phyloP scores from a whole-genome alignment of 2,797 vertebrate species.

The Acropternis orthonyx region DNA sequence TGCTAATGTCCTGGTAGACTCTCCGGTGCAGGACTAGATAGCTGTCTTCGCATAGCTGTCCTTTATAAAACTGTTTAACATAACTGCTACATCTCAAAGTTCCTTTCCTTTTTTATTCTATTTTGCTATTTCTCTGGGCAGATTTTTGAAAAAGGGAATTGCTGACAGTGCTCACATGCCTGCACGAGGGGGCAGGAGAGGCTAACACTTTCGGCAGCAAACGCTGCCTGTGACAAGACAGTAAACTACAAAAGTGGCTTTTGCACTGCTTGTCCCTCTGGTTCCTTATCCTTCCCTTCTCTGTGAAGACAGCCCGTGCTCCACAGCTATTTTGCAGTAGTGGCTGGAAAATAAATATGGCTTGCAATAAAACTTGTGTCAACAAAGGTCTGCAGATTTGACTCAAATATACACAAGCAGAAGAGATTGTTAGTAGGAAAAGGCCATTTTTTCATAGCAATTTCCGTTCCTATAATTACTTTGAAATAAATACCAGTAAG shows the following conservation, averaged over 20 bases:
- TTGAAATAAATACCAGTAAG: constrained; percentile 34
- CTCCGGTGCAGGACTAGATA: neutral
- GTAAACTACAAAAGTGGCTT: neutral
- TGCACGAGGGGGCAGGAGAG: constrained; percentile 79
- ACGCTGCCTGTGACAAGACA: neutral
- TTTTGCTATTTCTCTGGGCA: neutral
- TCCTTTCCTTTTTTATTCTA: neutral
- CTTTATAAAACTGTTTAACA: neutral
- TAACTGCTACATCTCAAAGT: neutral
- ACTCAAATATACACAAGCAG: neutral
- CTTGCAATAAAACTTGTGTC: neutral
- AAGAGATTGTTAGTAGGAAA: constrained; percentile 1
- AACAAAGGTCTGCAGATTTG: constrained; percentile 12
- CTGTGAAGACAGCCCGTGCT: neutral
- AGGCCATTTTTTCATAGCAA: constrained; percentile 2
- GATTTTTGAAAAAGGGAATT: neutral
- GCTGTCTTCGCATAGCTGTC: neutral
- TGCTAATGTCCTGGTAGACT: neutral
- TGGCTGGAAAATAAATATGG: constrained; percentile 5
- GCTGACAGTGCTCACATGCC: constrained; percentile 53
- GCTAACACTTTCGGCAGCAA: constrained; percentile 62
- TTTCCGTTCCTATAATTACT: constrained; percentile 41
- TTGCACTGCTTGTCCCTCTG: neutral
- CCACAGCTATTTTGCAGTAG: neutral
- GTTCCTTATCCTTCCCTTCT: neutral